phyloP scores from a whole-genome alignment of 2,113 vertebrate species.

The Leiothrix lutea region DNA sequence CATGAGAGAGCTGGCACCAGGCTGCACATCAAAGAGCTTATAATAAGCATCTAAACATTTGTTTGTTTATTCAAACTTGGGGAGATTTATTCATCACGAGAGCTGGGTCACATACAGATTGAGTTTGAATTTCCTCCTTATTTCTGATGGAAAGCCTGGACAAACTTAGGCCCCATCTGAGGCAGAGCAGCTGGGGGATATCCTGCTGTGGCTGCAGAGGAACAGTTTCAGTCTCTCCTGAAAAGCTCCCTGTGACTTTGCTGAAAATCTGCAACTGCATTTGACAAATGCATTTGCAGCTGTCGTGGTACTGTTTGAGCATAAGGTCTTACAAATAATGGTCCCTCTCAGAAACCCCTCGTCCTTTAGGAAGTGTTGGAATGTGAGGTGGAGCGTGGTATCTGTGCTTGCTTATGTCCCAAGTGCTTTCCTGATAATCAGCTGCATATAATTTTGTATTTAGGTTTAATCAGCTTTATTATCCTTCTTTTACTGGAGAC shows the following conservation, averaged over 20 bases:
- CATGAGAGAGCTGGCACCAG: slow-evolving; percentile 28
- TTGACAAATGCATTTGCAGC: not conserved
- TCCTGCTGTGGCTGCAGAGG: not conserved
- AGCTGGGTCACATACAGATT: not conserved
- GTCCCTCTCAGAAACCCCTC: not conserved
- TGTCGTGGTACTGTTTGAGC: not conserved
- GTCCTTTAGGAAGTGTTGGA: not conserved
- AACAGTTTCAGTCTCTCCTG: not conserved
- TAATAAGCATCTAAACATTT: slow-evolving; percentile 53
- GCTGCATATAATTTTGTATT: not conserved
- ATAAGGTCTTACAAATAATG: not conserved
- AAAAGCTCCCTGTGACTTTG: not conserved
- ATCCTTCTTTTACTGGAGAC: not conserved
- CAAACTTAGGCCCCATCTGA: not conserved
- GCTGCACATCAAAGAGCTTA: slow-evolving; percentile 48
- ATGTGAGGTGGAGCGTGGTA: not conserved
- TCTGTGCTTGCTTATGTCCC: not conserved
- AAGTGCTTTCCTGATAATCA: not conserved
- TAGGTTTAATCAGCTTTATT: slow-evolving; percentile 40
- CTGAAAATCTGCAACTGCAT: not conserved
- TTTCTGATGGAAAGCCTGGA: not conserved
- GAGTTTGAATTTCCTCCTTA: not conserved
- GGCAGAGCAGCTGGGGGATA: not conserved
- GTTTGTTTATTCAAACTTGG: slow-evolving; percentile 49
- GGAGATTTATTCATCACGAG: not conserved